phyloP scores from a whole-genome alignment of 2,113 vertebrate species.

The Sakesphorus luctuosus region DNA sequence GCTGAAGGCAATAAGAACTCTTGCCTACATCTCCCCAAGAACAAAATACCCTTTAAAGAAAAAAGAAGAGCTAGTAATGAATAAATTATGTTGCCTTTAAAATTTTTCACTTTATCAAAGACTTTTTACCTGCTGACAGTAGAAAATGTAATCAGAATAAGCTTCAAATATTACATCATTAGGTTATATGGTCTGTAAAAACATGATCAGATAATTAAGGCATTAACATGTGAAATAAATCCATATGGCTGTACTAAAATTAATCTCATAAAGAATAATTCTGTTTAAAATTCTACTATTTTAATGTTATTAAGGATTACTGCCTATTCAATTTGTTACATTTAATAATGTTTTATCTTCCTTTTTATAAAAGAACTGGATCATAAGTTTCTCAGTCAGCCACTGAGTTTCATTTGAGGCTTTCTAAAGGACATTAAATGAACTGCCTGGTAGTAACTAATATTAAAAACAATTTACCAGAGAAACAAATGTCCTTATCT shows the following conservation, averaged over 20 bases:
- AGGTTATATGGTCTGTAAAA: background rate
- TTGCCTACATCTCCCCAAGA: background rate
- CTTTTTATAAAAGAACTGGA: background rate
- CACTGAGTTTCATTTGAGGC: background rate
- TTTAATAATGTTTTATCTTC: background rate
- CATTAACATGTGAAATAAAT: background rate
- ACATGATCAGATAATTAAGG: background rate
- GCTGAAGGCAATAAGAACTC: background rate
- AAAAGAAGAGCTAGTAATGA: background rate
- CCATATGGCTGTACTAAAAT: background rate
- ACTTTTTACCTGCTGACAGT: background rate
- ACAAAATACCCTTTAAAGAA: background rate
- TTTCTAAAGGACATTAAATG: background rate
- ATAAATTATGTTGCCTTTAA: background rate
- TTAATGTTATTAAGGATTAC: background rate
- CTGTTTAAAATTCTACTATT: background rate
- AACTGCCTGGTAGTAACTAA: background rate
- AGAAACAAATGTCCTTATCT: background rate
- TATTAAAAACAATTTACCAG: background rate
- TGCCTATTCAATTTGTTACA: background rate
- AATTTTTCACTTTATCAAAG: background rate
- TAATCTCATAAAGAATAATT: background rate
- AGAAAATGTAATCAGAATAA: background rate
- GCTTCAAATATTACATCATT: background rate
- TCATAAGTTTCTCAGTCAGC: background rate